Conservation (phyloP, 1,140 invertebrate genomes). For the Pinna nobilis region DNA sequence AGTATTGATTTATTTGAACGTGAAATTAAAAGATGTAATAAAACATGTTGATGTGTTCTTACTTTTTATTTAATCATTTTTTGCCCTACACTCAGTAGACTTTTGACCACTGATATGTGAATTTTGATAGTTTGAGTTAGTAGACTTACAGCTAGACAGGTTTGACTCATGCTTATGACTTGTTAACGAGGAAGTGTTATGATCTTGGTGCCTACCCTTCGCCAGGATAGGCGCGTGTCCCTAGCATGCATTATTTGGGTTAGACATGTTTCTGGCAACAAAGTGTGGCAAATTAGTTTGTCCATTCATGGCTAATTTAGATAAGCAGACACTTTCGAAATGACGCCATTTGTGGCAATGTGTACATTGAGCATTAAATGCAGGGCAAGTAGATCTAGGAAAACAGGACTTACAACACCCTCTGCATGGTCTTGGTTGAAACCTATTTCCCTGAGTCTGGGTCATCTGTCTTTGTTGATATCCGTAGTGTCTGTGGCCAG, state of each 20-base stretch:
- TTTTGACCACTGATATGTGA: too few species aligned
- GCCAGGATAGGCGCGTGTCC: slow-evolving; percentile 15
- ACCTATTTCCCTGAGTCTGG: neutral
- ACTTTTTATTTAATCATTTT: too few species aligned
- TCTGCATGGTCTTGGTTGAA: slow-evolving; percentile 11
- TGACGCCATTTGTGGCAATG: neutral
- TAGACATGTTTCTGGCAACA: neutral
- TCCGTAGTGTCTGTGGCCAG: neutral
- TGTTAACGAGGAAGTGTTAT: too few species aligned
- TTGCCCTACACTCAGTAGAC: too few species aligned
- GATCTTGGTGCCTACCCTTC: slow-evolving; percentile 21
- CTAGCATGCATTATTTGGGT: neutral
- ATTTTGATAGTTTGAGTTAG: too few species aligned
- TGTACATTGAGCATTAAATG: neutral
- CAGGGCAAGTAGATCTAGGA: neutral
- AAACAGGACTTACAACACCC: slow-evolving; percentile 21
- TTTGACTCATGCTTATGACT: too few species aligned
- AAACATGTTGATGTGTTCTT: neutral
- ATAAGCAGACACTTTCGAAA: neutral
- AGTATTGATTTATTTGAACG: neutral
- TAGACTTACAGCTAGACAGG: too few species aligned
- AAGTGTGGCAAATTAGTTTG: neutral
- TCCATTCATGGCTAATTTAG: too few species aligned
- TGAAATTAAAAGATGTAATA: neutral
- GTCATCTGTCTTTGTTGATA: neutral